Evolutionary conservation across 2,797 vertebrate species (phyloP).

Genomic region (Gouania willdenowi): DNA sequence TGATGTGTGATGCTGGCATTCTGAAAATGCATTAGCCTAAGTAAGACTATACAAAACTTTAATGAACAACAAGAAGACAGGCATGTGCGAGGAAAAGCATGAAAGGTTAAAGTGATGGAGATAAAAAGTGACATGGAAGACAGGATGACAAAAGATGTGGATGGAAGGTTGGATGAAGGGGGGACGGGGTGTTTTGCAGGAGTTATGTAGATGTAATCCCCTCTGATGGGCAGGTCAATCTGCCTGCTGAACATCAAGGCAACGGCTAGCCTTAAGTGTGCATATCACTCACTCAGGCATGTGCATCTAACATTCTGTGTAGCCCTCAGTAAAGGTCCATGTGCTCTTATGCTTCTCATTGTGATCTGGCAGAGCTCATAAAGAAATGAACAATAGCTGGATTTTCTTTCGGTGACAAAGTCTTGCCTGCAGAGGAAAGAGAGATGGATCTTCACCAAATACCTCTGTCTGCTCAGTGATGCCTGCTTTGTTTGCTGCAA

Average conservation of each 20-base stretch:
- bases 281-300: constrained; percentile 2
- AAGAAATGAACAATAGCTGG: constrained; percentile 41
- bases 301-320: background rate
- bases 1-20: constrained; percentile 11
- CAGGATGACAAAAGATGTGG: constrained; percentile 24
- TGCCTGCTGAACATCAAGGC: constrained; percentile 13
- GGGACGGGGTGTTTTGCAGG: constrained; percentile 21
- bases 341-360: constrained; percentile 17
- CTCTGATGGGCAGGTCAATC: constrained; percentile 46
- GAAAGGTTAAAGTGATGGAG: constrained; percentile 24
- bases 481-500: constrained; percentile 51
- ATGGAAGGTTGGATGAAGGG: constrained; percentile 9
- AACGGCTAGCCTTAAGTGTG: background rate
- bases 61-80: constrained; percentile 11
- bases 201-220: constrained; percentile 54
- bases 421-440: constrained; percentile 37
- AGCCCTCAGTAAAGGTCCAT: constrained; percentile 8
- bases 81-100: constrained; percentile 2
- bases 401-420: constrained; percentile 35
- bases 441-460: constrained; percentile 66
- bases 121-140: constrained; percentile 5
- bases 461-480: constrained; percentile 52
- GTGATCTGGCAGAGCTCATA: constrained; percentile 33
- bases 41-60: constrained; percentile 28
- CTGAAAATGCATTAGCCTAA: constrained; percentile 35